Evolutionary conservation across 2,797 vertebrate genomes (phyloP).

Genomic region (Clarias fuscus): DNA sequence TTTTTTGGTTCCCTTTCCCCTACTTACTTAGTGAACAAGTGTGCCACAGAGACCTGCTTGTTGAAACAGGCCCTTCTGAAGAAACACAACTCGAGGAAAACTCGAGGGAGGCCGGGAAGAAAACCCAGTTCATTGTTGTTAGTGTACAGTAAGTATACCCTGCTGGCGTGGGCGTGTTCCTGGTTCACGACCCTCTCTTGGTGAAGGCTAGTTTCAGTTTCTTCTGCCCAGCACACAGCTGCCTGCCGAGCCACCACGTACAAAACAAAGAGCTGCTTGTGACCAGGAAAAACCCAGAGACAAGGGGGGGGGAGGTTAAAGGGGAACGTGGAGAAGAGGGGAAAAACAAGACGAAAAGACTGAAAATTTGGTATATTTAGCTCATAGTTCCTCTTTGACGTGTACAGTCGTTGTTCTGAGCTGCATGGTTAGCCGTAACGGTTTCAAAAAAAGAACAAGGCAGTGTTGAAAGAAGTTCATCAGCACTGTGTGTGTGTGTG

Average conservation of each 20-base stretch:
- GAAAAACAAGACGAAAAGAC: no score
- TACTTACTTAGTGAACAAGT: neutral
- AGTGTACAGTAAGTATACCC: no score
- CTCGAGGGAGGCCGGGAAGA: no score
- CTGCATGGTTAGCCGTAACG: no score
- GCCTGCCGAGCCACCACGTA: neutral
- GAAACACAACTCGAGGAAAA: neutral
- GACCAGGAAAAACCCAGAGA: neutral
- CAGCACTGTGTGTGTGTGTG: no score
- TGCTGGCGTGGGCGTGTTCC: no score
- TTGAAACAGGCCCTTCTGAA: neutral
- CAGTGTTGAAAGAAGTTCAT: no score
- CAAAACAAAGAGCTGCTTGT: conserved; percentile 9
- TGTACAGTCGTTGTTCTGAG: no score
- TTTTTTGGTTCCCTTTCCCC: neutral
- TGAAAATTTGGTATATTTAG: neutral
- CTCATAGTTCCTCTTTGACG: neutral
- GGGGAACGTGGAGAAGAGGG: neutral
- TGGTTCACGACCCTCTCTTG: neutral
- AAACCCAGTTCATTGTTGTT: no score
- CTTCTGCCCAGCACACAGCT: neutral
- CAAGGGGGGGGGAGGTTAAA: neutral
- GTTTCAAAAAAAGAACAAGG: no score
- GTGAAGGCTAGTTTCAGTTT: neutral
- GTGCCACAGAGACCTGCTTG: neutral